Percentiles rank a stretch among this genome's conserved stretches.
phyloP scores from a whole-genome alignment of 1,140 invertebrate genomes.

The Halyomorpha halys region DNA sequence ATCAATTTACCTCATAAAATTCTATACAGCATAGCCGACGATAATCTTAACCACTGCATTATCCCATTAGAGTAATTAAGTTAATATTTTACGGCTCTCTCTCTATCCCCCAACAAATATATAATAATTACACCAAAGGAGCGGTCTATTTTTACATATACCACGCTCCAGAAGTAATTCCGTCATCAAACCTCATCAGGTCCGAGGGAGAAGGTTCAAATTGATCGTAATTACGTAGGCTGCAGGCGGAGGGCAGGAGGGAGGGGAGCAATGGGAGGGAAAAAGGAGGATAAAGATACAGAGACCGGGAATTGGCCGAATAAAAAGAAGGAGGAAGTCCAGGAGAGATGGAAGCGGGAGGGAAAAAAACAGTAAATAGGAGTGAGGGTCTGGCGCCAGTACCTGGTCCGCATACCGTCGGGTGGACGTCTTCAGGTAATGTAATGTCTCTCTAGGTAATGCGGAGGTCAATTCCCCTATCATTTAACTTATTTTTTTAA shows the following conservation, averaged over 20 bases:
- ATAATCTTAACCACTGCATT: too few relatives aligned
- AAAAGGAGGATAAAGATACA: background rate
- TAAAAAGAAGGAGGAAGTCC: conserved; percentile 1
- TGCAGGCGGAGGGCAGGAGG: background rate
- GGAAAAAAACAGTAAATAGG: conserved; percentile 5
- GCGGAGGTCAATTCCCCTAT: too few relatives aligned
- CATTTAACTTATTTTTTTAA: too few relatives aligned
- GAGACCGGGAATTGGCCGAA: conserved; percentile 1
- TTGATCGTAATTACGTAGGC: conserved; percentile 6
- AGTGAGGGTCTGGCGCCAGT: conserved; percentile 4
- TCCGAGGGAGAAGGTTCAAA: background rate
- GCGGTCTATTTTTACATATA: conserved; percentile 3
- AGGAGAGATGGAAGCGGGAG: conserved; percentile 1
- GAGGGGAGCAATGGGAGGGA: background rate
- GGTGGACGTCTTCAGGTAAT: too few relatives aligned
- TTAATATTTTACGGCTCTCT: too few relatives aligned
- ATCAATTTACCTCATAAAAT: too few relatives aligned
- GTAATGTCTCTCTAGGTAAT: too few relatives aligned
- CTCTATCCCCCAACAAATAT: too few relatives aligned
- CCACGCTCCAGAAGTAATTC: background rate
- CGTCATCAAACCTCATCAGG: conserved; percentile 16
- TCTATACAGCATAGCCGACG: too few relatives aligned
- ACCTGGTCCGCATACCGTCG: background rate
- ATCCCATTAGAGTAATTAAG: too few relatives aligned
- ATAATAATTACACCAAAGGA: conserved; percentile 1